Evolutionary conservation across 2,888 invertebrate genomes (phyloP).

Genomic region (Apeira syringaria): DNA sequence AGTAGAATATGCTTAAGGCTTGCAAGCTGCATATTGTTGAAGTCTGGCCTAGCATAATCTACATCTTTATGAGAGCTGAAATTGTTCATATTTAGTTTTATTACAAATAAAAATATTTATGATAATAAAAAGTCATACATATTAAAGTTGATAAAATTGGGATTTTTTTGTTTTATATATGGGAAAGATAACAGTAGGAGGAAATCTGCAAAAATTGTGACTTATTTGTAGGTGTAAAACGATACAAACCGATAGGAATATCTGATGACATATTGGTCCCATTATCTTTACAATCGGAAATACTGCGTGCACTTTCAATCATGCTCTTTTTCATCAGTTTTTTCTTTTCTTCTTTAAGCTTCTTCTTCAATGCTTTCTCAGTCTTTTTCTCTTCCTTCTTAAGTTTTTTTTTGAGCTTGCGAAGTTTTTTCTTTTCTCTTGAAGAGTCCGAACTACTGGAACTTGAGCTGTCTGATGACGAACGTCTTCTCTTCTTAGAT

Average conservation of each 20-base stretch:
- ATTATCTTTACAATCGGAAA: slow-evolving; percentile 37
- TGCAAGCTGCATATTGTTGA: too few species aligned
- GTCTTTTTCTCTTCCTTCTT: slow-evolving; percentile 81
- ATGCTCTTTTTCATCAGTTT: slow-evolving; percentile 61
- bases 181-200: too few species aligned
- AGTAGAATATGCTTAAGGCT: too few species aligned
- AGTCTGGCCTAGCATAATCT: too few species aligned
- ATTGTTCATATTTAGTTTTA: too few species aligned
- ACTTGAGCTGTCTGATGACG: slow-evolving; percentile 58
- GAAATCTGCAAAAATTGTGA: too few species aligned
- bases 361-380: slow-evolving; percentile 78
- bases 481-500: slow-evolving; percentile 62
- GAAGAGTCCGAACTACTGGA: slow-evolving; percentile 74
- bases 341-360: slow-evolving; percentile 73
- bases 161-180: too few species aligned
- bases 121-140: too few species aligned
- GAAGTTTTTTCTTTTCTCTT: slow-evolving; percentile 76
- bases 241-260: slow-evolving; percentile 66
- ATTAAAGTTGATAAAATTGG: too few species aligned
- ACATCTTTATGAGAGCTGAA: too few species aligned
- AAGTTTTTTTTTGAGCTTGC: slow-evolving; percentile 81
- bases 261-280: slow-evolving; percentile 54
- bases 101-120: too few species aligned
- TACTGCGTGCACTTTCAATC: slow-evolving; percentile 46
- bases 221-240: too few species aligned